These are phyloP conservation scores for Darevskia mixta DNA, from an alignment of 2,797 vertebrate species.

Conservation along the genomic window DNA sequence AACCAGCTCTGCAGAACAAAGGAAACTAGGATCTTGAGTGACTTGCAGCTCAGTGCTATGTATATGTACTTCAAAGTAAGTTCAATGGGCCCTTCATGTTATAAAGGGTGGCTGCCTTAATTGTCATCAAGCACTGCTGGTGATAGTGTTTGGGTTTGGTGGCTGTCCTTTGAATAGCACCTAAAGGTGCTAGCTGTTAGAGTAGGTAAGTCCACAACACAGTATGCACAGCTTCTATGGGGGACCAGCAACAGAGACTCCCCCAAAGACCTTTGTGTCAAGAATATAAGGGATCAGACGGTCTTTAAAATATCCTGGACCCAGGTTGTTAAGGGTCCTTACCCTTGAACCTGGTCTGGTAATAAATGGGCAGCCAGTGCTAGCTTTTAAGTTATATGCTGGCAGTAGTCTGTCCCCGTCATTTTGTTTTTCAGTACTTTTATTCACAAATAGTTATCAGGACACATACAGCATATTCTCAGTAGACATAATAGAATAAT, in stretches of 20 bases:
- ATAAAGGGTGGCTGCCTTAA: neutral
- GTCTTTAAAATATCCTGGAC: too few relatives aligned
- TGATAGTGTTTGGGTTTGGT: neutral
- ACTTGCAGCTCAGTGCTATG: neutral
- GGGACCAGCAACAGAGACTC: too few relatives aligned
- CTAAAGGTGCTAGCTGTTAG: neutral
- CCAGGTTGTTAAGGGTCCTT: too few relatives aligned
- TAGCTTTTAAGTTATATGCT: too few relatives aligned
- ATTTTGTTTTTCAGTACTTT: neutral
- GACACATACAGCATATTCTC: neutral
- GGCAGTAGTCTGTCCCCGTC: too few relatives aligned
- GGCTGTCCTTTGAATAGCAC: neutral
- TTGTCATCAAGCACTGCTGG: neutral
- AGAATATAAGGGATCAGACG: too few relatives aligned
- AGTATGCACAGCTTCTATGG: too few relatives aligned
- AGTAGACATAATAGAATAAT: neutral
- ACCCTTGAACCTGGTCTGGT: too few relatives aligned
- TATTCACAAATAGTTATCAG: neutral
- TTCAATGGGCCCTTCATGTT: neutral
- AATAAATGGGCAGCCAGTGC: too few relatives aligned
- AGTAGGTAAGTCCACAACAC: neutral
- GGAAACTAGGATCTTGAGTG: neutral
- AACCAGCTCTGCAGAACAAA: neutral
- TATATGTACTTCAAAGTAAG: neutral
- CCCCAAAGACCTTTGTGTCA: too few relatives aligned